Evolutionary conservation across 1,140 invertebrate genomes (phyloP).

Genomic region (Xylocopa sonorina): DNA sequence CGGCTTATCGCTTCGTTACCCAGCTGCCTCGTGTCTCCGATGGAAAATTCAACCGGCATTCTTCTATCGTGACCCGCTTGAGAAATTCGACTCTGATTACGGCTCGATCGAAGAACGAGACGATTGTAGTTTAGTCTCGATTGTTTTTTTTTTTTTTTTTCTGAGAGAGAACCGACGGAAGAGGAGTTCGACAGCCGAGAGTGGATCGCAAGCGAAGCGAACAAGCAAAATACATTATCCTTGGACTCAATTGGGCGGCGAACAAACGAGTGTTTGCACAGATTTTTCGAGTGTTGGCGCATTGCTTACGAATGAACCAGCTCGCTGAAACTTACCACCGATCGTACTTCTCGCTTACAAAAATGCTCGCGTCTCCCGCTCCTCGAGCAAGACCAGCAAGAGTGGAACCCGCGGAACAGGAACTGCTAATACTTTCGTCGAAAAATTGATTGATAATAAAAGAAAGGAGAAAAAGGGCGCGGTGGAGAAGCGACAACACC

Average conservation of each 20-base stretch:
- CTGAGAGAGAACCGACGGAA: constrained; percentile 2
- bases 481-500: no score
- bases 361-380: background rate
- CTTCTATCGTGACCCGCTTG: background rate
- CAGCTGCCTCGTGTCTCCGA: background rate
- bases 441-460: no score
- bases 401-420: no score
- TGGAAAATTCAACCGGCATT: constrained; percentile 7
- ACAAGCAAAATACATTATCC: constrained; percentile 70
- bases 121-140: no score
- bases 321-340: background rate
- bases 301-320: constrained; percentile 36
- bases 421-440: no score
- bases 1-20: background rate
- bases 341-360: background rate
- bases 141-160: no score
- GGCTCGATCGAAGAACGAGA: no score
- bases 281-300: constrained; percentile 47
- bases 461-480: no score
- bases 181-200: background rate
- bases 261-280: constrained; percentile 53
- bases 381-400: background rate
- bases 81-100: background rate
- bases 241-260: constrained; percentile 30
- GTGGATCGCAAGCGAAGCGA: background rate